Evolutionary conservation across 2,888 invertebrate genomes (phyloP), one percentile per base, ranked within the genome.

Genomic region (Diarsia rubi): DNA sequence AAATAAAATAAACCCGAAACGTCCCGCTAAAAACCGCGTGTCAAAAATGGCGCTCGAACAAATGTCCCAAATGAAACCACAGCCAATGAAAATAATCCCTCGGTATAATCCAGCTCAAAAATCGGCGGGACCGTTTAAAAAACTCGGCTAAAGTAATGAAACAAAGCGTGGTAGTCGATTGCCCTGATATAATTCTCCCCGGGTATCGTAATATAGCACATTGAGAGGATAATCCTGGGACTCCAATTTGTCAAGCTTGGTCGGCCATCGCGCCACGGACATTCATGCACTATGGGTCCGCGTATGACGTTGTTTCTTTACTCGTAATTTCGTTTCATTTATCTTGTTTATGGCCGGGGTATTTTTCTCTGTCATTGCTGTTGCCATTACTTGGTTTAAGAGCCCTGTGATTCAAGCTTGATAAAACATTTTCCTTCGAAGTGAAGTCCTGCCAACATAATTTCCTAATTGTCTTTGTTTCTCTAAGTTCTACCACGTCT

Each of bases 191-290:
- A 86, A 87, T 87, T 85, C 81, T 83, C 71, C 72, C 72, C 63
- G 78, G 85, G 78, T 52, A 47, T 45, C 69, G 78, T 90, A 91
- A 90, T 91, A 88, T 83, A 90, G 86, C 86, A 82, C 89, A 87
- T 88, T 88, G 84, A 77, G 79, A 82, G 92, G 92, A 93, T 94
- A 93, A 94, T 94, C 94, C 92, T 80, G 85, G 86, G 85, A 87
- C 88, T 89, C 89, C 93, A 92, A 95, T 95, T 95, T 94, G 93
- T 95, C 93, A 93, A 90, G 92, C 91, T 91, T 86, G 83, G 84
- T 81, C 67, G 78, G 73, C 83, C 84, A 88, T 81, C 84, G 67
- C 79, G 75, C 83, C 84, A 84, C 81, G 85, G 87, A 81, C 85
- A 75, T 84, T 88, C 84, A 88, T 83, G 81, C 87, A 78, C 76